Percentiles rank a stretch among this genome's conserved stretches.
Evolutionary conservation across 1,140 invertebrate genomes (phyloP).

Genomic region (Sycophaga agraensis): DNA sequence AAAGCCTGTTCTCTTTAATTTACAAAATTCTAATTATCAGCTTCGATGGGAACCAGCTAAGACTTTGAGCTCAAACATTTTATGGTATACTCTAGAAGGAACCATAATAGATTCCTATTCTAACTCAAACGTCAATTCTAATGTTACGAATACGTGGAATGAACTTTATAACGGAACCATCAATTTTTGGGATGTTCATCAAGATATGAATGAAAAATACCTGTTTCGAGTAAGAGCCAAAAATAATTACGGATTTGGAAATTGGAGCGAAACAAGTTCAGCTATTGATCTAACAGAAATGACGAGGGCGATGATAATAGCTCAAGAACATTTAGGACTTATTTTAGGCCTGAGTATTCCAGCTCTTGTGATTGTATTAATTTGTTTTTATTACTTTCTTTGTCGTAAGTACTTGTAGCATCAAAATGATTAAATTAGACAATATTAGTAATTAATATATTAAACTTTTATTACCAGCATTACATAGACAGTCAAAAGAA

Average conservation of each 20-base stretch:
- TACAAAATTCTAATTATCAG: conserved; percentile 68
- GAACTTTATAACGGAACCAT: conserved; percentile 81
- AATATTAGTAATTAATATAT: neutral
- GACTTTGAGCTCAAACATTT: conserved; percentile 67
- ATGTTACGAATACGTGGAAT: conserved; percentile 60
- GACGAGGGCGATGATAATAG: conserved; percentile 61
- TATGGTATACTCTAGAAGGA: conserved; percentile 65
- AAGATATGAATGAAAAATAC: conserved; percentile 65
- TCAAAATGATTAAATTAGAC: neutral
- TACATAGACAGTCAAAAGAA: conserved; percentile 58
- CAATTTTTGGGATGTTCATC: conserved; percentile 76
- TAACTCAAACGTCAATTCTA: conserved; percentile 11
- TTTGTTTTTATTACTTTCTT: conserved; percentile 50
- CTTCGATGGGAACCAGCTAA: conserved; percentile 71
- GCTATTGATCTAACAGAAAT: conserved; percentile 61
- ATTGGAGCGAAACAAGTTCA: conserved; percentile 69
- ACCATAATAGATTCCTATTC: conserved; percentile 36
- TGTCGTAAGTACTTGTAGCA: conserved; percentile 45
- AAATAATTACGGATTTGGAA: conserved; percentile 75
- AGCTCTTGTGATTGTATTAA: conserved; percentile 52
- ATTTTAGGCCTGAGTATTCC: conserved; percentile 64
- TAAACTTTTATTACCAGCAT: conserved; percentile 32
- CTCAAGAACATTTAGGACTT: conserved; percentile 61
- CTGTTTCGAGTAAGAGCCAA: conserved; percentile 76
- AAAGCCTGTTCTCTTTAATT: conserved; percentile 64